Conservation (phyloP, 2,888 invertebrate genomes). For the Amiota minor region DNA sequence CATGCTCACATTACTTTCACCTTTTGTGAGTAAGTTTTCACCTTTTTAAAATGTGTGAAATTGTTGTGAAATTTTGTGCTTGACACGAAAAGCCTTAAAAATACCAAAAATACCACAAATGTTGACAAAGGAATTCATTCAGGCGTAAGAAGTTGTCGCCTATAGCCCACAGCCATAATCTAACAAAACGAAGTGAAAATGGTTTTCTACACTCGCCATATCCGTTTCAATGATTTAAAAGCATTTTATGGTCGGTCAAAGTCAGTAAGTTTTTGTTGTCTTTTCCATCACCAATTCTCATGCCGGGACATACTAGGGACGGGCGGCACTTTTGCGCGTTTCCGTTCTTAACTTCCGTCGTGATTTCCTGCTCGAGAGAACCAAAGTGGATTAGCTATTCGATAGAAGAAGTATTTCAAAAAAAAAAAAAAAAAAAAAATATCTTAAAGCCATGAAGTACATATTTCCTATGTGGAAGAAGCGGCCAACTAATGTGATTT, state of each 20-base stretch:
- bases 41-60: no score
- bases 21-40: no score
- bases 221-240: slow-evolving; percentile 18
- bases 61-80: background rate
- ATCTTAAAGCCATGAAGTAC: no score
- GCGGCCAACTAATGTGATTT: slow-evolving; percentile 13
- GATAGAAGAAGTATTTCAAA: background rate
- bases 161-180: background rate
- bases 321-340: background rate
- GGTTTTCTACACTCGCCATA: background rate
- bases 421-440: background rate
- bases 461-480: no score
- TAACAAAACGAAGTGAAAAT: background rate
- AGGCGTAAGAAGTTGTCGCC: background rate
- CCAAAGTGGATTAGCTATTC: background rate
- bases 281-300: background rate
- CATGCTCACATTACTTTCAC: no score
- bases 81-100: background rate
- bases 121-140: slow-evolving; percentile 1
- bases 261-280: background rate
- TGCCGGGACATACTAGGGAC: background rate
- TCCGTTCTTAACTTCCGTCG: slow-evolving; percentile 12
- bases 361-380: background rate
- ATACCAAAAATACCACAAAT: background rate
- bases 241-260: slow-evolving; percentile 11